A percentile compares a stretch with the other conserved stretches of the same genome.
Evolutionary conservation across 35 echinoderm and acorn worm genomes (phyloP).

Genomic region (Heliocidaris erythrogramma): DNA sequence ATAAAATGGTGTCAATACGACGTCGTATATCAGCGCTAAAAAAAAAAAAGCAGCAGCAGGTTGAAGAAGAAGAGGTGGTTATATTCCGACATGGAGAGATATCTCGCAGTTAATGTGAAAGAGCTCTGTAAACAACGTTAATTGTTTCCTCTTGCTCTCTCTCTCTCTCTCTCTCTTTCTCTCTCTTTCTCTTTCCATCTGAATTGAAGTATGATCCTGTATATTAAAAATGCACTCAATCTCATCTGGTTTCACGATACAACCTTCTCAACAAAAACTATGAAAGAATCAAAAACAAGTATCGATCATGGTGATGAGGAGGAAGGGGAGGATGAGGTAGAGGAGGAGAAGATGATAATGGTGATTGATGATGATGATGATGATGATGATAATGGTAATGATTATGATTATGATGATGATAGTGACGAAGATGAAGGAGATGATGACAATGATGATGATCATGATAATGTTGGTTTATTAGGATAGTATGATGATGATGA

Average conservation of each 20-base stretch:
- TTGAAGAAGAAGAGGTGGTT: background rate
- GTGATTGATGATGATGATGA: conserved; percentile 27
- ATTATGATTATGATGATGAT: conserved; percentile 25
- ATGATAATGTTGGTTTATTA: background rate
- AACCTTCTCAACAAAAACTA: no score
- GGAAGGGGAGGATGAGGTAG: background rate
- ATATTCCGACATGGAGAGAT: background rate
- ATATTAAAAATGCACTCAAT: no score
- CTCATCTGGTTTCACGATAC: no score
- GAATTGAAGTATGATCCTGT: no score
- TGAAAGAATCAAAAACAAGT: background rate
- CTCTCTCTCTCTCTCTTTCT: no score
- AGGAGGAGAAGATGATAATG: conserved; percentile 27
- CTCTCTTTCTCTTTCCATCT: no score
- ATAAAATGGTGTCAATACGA: background rate
- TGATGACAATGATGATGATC: conserved; percentile 38
- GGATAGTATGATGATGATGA: background rate
- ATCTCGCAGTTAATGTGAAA: no score
- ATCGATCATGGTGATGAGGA: background rate
- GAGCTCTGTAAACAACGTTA: no score
- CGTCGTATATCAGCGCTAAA: background rate
- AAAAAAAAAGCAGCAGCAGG: background rate
- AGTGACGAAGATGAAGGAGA: background rate
- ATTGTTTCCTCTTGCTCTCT: no score
- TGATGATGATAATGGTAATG: conserved; percentile 10